Conservation (phyloP, 2,797 vertebrate genomes). For the Sebastes nivosus region DNA sequence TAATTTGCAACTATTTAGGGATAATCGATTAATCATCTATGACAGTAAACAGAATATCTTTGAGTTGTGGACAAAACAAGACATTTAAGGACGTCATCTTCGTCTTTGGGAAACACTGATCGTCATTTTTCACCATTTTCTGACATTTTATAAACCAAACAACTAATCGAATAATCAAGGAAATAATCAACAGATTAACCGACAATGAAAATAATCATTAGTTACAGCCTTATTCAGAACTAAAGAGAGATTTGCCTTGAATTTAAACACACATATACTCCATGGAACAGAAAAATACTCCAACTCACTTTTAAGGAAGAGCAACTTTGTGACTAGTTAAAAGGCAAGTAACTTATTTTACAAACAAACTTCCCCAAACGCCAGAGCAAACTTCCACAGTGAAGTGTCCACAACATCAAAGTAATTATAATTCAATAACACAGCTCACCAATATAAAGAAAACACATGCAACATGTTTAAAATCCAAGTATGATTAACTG, state of each 20-base stretch:
- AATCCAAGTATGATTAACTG: too few relatives aligned
- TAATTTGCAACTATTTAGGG: too few relatives aligned
- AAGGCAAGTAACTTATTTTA: background rate
- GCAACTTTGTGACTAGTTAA: background rate
- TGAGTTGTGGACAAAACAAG: too few relatives aligned
- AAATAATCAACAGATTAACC: too few relatives aligned
- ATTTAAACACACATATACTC: background rate
- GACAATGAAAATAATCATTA: too few relatives aligned
- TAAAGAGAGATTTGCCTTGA: background rate
- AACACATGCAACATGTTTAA: background rate
- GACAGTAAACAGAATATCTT: too few relatives aligned
- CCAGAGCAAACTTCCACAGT: background rate
- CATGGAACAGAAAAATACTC: background rate
- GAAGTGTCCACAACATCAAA: background rate
- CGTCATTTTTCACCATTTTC: too few relatives aligned
- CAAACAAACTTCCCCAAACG: background rate
- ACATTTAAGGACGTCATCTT: too few relatives aligned
- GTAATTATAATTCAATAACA: background rate
- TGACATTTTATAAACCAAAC: too few relatives aligned
- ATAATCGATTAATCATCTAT: too few relatives aligned
- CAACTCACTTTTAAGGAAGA: background rate
- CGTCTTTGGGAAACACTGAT: too few relatives aligned
- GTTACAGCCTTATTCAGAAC: background rate
- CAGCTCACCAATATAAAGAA: background rate
- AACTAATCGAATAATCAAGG: too few relatives aligned